phyloP scores from a whole-genome alignment of 2,797 vertebrate species.

The Passerculus sandwichensis region DNA sequence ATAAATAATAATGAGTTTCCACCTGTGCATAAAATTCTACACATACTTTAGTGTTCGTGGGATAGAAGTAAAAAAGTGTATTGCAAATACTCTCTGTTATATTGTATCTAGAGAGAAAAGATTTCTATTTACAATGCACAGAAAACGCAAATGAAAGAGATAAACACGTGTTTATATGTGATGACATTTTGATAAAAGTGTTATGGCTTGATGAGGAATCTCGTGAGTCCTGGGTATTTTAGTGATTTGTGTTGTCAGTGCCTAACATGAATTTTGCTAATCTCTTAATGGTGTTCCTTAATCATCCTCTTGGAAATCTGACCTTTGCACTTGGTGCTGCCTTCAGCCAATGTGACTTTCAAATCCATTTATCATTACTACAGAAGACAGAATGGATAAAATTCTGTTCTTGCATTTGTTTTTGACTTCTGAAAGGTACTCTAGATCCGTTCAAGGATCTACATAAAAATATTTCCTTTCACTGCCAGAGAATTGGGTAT shows the following conservation, averaged over 20 bases:
- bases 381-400: background rate
- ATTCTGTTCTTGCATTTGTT: background rate
- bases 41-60: background rate
- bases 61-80: background rate
- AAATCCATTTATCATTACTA: background rate
- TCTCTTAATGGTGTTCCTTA: background rate
- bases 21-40: background rate
- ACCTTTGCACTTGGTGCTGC: background rate
- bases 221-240: background rate
- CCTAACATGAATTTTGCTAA: background rate
- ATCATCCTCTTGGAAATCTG: background rate
- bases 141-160: background rate
- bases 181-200: background rate
- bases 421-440: background rate
- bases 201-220: background rate
- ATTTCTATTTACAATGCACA: background rate
- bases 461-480: background rate
- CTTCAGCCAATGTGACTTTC: background rate
- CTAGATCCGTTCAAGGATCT: background rate
- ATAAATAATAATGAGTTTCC: slow-evolving; percentile 48
- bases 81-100: background rate
- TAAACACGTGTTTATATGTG: background rate
- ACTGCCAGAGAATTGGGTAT: background rate
- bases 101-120: background rate
- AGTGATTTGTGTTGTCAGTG: background rate